Evolutionary conservation across 1,140 invertebrate species (phyloP).

Genomic region (Solenopsis fugax): DNA sequence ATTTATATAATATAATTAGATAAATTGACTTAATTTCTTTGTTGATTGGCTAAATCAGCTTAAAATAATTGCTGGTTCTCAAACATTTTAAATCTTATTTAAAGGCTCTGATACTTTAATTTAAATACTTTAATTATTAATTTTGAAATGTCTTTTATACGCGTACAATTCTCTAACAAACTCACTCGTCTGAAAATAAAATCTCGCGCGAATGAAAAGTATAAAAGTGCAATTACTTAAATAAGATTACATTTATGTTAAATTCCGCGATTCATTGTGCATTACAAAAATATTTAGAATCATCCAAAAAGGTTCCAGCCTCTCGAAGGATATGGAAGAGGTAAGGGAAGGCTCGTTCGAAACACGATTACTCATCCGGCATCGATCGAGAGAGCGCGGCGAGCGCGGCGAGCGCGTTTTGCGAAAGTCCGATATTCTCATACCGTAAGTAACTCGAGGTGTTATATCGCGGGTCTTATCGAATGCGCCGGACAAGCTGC

Average conservation of each 20-base stretch:
- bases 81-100: neutral
- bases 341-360: neutral
- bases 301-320: neutral
- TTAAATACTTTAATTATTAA: too few species aligned
- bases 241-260: constrained; percentile 7
- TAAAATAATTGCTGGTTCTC: neutral
- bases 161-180: neutral
- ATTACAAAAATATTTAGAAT: constrained; percentile 29
- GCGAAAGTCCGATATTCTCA: constrained; percentile 17
- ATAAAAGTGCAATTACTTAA: neutral
- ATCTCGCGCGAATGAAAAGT: neutral
- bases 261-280: constrained; percentile 35
- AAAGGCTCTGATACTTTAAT: neutral
- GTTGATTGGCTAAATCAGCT: too few species aligned
- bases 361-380: constrained; percentile 46
- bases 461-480: constrained; percentile 41
- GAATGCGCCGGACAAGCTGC: constrained; percentile 20
- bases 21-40: neutral
- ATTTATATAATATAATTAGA: neutral
- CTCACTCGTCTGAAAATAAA: neutral
- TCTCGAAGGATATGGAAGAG: neutral
- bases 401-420: constrained; percentile 7
- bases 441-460: constrained; percentile 27
- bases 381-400: constrained; percentile 18
- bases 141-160: neutral